A percentile compares a stretch with the other conserved stretches of the same genome.
phyloP scores from a whole-genome alignment of 2,888 invertebrate species.

The Colostygia pectinataria region DNA sequence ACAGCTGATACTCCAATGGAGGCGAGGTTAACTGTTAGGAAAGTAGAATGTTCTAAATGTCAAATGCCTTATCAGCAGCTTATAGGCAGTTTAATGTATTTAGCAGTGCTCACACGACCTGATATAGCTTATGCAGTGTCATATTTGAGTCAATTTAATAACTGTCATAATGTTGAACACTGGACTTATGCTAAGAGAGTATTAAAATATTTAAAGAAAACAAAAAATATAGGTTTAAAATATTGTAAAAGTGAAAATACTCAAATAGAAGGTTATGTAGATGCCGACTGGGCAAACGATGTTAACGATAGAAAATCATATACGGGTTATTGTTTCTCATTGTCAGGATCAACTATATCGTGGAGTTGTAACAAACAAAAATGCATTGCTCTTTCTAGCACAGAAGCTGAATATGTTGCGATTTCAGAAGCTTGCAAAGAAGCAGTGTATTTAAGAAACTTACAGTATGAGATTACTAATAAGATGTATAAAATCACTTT shows the following conservation, averaged over 20 bases:
- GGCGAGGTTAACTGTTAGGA: conserved; percentile 24
- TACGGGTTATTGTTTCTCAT: too few species aligned
- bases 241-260: neutral
- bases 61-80: neutral
- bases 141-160: conserved; percentile 37
- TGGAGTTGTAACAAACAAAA: neutral
- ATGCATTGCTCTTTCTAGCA: neutral
- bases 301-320: neutral
- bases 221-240: conserved; percentile 29
- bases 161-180: conserved; percentile 24
- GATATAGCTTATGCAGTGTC: conserved; percentile 31
- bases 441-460: conserved; percentile 1
- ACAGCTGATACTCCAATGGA: conserved; percentile 35
- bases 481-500: too few species aligned
- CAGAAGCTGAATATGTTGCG: neutral
- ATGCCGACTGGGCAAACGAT: neutral
- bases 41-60: neutral
- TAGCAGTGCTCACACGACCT: conserved; percentile 30
- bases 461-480: neutral
- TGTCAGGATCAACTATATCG: neutral
- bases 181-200: conserved; percentile 27
- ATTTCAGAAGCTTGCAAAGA: neutral
- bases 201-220: conserved; percentile 30
- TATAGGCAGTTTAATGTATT: conserved; percentile 25
- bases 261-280: neutral